A percentile compares a stretch with the other conserved stretches of the same genome.
Evolutionary conservation across 1,140 invertebrate genomes (phyloP).

Genomic region (Drosophila sulfurigaster): DNA sequence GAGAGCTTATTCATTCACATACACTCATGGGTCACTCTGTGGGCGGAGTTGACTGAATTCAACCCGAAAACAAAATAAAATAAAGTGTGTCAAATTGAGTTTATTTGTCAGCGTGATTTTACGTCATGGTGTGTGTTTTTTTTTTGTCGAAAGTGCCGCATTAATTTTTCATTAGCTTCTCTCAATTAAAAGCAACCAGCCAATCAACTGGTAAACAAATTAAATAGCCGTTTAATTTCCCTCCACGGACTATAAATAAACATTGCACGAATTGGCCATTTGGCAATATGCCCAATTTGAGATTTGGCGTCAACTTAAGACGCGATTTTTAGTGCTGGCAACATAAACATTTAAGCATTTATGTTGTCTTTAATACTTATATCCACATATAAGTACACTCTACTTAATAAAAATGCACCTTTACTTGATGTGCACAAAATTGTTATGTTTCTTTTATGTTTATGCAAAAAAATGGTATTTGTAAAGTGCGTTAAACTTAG

Average conservation of each 20-base stretch:
- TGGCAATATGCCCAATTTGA: slow-evolving; percentile 49
- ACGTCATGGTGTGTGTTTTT: slow-evolving; percentile 15
- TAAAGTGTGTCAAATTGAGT: slow-evolving; percentile 48
- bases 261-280: slow-evolving; percentile 44
- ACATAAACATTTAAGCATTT: not conserved
- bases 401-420: no score
- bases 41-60: not conserved
- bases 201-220: slow-evolving; percentile 53
- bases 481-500: no score
- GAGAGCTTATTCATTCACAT: slow-evolving; percentile 1
- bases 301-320: not conserved
- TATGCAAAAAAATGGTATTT: no score
- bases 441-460: no score
- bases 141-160: slow-evolving; percentile 15
- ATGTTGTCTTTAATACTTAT: not conserved
- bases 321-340: not conserved
- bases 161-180: slow-evolving; percentile 49
- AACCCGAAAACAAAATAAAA: not conserved
- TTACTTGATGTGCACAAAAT: no score
- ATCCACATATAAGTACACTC: not conserved
- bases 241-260: slow-evolving; percentile 40
- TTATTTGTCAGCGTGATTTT: slow-evolving; percentile 37
- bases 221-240: slow-evolving; percentile 46
- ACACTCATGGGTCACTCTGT: slow-evolving; percentile 14
- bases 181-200: slow-evolving; percentile 49